A percentile compares a stretch with the other conserved stretches of the same genome.
phyloP scores from a whole-genome alignment of 2,113 vertebrate genomes.

The Boleophthalmus pectinirostris region DNA sequence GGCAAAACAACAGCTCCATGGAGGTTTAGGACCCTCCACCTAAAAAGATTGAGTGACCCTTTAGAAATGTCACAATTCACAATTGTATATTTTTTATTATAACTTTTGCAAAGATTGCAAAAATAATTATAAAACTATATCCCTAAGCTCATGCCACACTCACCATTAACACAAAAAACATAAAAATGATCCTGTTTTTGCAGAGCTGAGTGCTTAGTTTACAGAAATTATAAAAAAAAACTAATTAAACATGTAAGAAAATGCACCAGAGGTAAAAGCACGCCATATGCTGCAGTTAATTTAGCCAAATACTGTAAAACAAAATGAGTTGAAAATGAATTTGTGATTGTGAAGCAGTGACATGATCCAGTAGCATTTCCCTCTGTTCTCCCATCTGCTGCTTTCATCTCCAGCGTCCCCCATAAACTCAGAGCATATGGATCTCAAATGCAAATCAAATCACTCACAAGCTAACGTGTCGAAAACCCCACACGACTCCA shows the following conservation, averaged over 20 bases:
- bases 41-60: too few species aligned
- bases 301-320: not conserved
- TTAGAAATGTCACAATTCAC: too few species aligned
- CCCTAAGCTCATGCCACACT: not conserved
- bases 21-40: too few species aligned
- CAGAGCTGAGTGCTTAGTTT: not conserved
- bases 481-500: not conserved
- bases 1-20: too few species aligned
- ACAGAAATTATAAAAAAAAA: not conserved
- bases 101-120: too few species aligned
- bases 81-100: too few species aligned
- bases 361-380: not conserved
- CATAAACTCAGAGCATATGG: slow-evolving; percentile 7
- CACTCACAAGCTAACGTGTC: slow-evolving; percentile 14
- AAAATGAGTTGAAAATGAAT: not conserved
- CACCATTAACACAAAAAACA: too few species aligned
- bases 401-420: not conserved
- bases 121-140: not conserved
- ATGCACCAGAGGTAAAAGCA: not conserved
- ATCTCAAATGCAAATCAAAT: slow-evolving; percentile 8
- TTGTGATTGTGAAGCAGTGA: not conserved
- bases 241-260: not conserved
- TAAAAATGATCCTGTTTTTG: not conserved
- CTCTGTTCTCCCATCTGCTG: slow-evolving; percentile 33
- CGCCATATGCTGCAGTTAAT: not conserved